Conservation (phyloP, 1,140 invertebrate species). For the Lucilia sericata region DNA sequence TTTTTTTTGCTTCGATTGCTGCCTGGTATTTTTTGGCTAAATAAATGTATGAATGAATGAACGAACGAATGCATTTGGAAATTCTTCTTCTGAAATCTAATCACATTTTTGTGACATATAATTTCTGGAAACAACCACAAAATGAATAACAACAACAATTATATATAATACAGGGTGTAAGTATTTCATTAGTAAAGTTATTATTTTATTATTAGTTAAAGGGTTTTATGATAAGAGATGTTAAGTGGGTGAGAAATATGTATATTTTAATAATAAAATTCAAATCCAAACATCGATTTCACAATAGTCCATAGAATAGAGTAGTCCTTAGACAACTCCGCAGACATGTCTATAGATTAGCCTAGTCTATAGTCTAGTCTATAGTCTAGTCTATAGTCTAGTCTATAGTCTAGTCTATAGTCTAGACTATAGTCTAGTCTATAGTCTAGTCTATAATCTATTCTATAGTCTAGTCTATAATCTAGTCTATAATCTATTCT, state of each 20-base stretch:
- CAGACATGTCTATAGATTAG: too few species aligned
- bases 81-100: not conserved
- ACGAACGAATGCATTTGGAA: not conserved
- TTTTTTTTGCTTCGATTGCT: conserved; percentile 8
- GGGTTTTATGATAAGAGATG: not conserved
- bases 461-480: too few species aligned
- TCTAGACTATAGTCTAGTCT: too few species aligned
- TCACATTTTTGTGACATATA: not conserved
- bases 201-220: conserved; percentile 14
- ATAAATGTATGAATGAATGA: conserved; percentile 25
- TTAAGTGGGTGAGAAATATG: not conserved
- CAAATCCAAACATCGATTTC: too few species aligned
- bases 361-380: too few species aligned
- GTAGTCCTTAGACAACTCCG: too few species aligned
- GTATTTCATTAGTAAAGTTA: conserved; percentile 18
- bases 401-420: too few species aligned
- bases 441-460: too few species aligned
- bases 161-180: conserved; percentile 44
- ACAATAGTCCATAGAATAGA: too few species aligned
- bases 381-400: too few species aligned
- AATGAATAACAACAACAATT: not conserved
- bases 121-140: conserved; percentile 1
- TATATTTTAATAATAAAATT: too few species aligned
- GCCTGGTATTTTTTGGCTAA: not conserved
- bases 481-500: too few species aligned